phyloP scores from a whole-genome alignment of 2,113 vertebrate genomes.

The Lophius piscatorius region DNA sequence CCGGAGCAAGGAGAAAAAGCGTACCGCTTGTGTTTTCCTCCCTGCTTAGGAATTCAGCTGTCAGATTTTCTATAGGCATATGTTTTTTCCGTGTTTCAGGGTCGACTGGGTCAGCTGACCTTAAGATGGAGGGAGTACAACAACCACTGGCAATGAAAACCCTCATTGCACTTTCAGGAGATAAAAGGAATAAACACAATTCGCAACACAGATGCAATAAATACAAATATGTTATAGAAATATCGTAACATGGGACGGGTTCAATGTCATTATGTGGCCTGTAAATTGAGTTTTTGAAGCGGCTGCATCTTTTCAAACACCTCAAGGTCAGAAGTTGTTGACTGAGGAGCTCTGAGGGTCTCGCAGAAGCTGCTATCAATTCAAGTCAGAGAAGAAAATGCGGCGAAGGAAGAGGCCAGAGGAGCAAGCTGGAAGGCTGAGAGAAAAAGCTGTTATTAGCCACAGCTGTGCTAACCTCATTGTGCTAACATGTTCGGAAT shows the following conservation, averaged over 20 bases:
- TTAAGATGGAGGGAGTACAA: slow-evolving; percentile 15
- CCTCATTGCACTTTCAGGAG: slow-evolving; percentile 8
- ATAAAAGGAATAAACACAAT: slow-evolving; percentile 22
- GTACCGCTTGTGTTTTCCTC: neutral
- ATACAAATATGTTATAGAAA: slow-evolving; percentile 1
- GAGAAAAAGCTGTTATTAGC: too few species aligned
- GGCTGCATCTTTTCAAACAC: slow-evolving; percentile 11
- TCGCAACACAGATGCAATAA: neutral
- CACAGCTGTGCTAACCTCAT: too few species aligned
- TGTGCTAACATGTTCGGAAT: too few species aligned
- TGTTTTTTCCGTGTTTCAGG: neutral
- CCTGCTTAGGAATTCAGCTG: slow-evolving; percentile 21
- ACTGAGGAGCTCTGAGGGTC: slow-evolving; percentile 13
- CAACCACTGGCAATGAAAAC: slow-evolving; percentile 1
- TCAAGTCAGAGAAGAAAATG: slow-evolving; percentile 7
- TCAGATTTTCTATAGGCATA: slow-evolving; percentile 18
- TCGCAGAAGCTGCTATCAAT: slow-evolving; percentile 9
- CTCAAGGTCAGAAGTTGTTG: slow-evolving; percentile 13
- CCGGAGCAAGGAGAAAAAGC: slow-evolving; percentile 10
- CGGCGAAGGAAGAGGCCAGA: neutral
- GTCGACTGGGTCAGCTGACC: slow-evolving; percentile 38
- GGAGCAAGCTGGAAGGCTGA: too few species aligned
- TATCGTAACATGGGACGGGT: neutral
- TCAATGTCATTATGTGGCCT: neutral
- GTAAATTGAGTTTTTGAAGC: slow-evolving; percentile 27